Percentiles rank a stretch among this genome's conserved stretches.
Conservation (phyloP, 2,888 invertebrate genomes). For the Hirtodrosophila duncani region DNA sequence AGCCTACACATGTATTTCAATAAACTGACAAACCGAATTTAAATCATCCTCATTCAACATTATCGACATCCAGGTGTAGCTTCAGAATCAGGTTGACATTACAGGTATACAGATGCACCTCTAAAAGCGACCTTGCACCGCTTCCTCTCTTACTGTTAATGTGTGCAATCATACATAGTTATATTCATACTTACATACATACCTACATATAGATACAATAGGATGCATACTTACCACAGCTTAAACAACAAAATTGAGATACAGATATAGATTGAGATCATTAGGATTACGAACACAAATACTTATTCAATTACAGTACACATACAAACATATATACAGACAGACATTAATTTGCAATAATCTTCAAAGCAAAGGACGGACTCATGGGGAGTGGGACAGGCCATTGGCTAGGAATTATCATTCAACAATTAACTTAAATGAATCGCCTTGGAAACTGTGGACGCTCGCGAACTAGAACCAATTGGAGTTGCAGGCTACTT, state of each 20-base stretch:
- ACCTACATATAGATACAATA: constrained; percentile 23
- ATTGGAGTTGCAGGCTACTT: no score
- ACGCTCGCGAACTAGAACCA: no score
- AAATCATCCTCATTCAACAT: constrained; percentile 37
- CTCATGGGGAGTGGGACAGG: neutral
- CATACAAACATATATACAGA: constrained; percentile 1
- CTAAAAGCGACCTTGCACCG: no score
- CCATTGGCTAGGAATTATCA: no score
- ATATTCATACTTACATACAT: constrained; percentile 25
- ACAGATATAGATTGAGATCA: neutral
- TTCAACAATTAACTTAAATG: no score
- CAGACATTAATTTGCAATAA: constrained; percentile 1
- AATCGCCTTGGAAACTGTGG: no score
- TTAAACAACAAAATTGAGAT: neutral
- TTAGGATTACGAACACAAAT: constrained; percentile 11
- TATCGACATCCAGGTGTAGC: constrained; percentile 18
- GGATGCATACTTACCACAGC: constrained; percentile 9
- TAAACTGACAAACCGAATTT: constrained; percentile 60
- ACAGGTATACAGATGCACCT: no score
- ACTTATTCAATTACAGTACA: constrained; percentile 7
- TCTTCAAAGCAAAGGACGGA: neutral
- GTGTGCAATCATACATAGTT: constrained; percentile 5
- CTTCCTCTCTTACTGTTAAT: constrained; percentile 12
- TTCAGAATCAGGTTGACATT: constrained; percentile 3
- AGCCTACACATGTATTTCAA: constrained; percentile 8